Base-by-base conservation (phyloP, 2,888 invertebrate species). In the Agonum fuliginosum region DNA sequence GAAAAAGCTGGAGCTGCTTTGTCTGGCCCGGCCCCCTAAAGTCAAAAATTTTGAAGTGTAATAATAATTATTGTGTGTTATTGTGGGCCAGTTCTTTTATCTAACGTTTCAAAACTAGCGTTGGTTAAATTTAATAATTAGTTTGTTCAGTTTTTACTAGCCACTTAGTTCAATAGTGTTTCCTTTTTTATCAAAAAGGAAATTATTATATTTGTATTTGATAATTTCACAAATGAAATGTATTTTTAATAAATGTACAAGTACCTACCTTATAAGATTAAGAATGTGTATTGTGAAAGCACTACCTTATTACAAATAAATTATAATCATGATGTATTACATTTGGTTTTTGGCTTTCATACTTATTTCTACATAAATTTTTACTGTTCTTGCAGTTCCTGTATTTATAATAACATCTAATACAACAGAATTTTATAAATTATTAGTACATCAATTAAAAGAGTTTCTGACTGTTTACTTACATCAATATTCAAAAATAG, bases 61-160 rank as follows among this genome's bases (percentile, higher is more conserved):
- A 46, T n/a, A n/a, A n/a, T n/a, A n/a, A n/a, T n/a, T n/a, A n/a
- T 75, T 67, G 67, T 67, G 51, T 75, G 46, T 67, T 19, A 27
- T 75, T 67, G 75, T 75, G 75, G 65, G 75, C 67, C 65, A 75
- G 20, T 48, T 27, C 67, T 75, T 65, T 65, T 19, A 75, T n/a
- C 37, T 73, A 58, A 73, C 20, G 58, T 73, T 73, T 27, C 51
- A 46, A 46, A 51, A 71, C 48, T 51, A 51, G 34, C 12, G 17
- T 14, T 41, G 27, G 17, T 14, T 41, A 46, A 70, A 70, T 46
- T 30, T 2, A 51, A n/a, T n/a, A n/a, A 51, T 14, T 80, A 81
- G 81, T 81, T 81, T 80, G 81, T 81, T 81, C 81, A 81, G 81
- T 81, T 81, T 79, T 80, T 81, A 81, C 81, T 78, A 80, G 79